Base-by-base conservation (phyloP, 2,888 invertebrate genomes). In the Leucania comma region DNA sequence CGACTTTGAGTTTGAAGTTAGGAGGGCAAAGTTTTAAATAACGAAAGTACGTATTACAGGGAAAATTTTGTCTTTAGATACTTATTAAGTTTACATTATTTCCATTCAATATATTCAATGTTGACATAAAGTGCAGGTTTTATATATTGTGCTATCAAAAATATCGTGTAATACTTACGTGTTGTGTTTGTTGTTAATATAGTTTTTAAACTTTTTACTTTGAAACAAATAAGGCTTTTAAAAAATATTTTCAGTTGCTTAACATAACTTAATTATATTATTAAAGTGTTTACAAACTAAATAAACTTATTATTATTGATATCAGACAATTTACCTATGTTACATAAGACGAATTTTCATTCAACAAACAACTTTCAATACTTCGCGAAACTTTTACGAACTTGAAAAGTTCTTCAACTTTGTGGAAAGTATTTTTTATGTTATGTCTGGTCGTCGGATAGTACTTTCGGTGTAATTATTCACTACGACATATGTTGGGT, bases 341-440 rank as follows among this genome's bases (percentile, higher is more conserved):
- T 68, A 50, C 12, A 63, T 71, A 67, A 84, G 85, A 86, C 82
- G 87, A 88, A 86, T 86, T 89, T 85, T 84, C 86, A 86, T 86
- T 84, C 81, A 83, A 81, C 68, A 81, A 84, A 71, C 42, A 87
- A 86, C 80, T 87, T 88, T 81, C 66, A 8, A 56, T 81, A 86
- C 75, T 82, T 87, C 86, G 63, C 66, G 68, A 80, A 85, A 85
- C 82, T 87, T 87, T 86, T 69, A 58, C 51, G 22, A 83, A 86
- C 83, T 84, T 82, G 12, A 68, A 86, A 88, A 86, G 85, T 89
- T 85, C 60, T 71, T 50, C 8, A 82, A 86, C 80, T 84, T 82
- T 66, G 38, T 22, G 17, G 10, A 68, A 82, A 86, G 81, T 84
- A 75, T 82, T 68, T 72, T 70, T 20, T 79, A 59, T 59, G 65